Evolutionary conservation across 2,888 invertebrate species (phyloP), one percentile per base, ranked within the genome.

Genomic region (Amorpha juglandis): DNA sequence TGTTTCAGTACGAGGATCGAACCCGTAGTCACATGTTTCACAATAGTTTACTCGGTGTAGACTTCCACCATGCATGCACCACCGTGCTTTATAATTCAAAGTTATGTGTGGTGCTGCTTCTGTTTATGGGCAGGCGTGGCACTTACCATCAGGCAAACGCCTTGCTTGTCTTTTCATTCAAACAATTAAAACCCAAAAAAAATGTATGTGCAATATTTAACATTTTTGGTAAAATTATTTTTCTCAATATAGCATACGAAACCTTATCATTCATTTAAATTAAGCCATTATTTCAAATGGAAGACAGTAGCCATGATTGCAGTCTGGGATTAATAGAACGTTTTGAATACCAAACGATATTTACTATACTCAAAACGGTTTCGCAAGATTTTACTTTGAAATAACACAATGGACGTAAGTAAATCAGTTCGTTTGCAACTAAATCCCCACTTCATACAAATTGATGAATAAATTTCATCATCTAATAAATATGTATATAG

Each of bases 391-490:
- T 52, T 16, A 52, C 42, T 52, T 27, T 45, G 42, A 52, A 51
- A 64, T 52, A 12, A 52, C 52, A 63, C 42, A 53, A 47, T 27
- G 52, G 47, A 33, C 27, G 19, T 33, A 50, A 16, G 63, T 47
- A 55, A 38, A 53, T 47, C 53, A 42, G 19, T 58, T 58, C 42
- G 58, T 42, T 12, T 47, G 53, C 45, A 53, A 64, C 53, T 53
- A 55, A 47, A 64, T 55, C 53, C 33, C 47, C n/a, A 53, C 45
- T 53, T 64, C 33, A 52, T 45, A 45, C 47, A 19, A 47, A 7
- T n/a, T 53, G 33, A 16, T 64, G 64, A 64, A 64, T 64, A 33
- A 64, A 47, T 64, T 53, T 64, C 33, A 47, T 47, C 19, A 50
- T 50, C 19, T 64, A 45, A 53, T 35, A 52, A 53, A 64, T 33